Base-by-base conservation (phyloP, 1,140 invertebrate genomes). In the Telenomus remus region DNA sequence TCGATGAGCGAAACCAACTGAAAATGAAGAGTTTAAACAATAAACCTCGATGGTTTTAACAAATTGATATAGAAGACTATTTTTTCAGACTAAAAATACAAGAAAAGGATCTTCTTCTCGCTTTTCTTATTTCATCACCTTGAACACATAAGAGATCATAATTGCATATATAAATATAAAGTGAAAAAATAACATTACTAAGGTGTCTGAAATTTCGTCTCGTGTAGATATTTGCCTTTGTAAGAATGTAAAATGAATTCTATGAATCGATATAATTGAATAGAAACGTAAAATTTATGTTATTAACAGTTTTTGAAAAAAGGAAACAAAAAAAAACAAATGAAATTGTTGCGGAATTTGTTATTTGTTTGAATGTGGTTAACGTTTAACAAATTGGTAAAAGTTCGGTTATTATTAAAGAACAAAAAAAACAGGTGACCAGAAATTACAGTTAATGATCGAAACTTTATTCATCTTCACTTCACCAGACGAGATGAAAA, bases 81-180 rank as follows among this genome's bases (percentile, higher is more conserved):
- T 3, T n/a, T 39, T n/a, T 3, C 8, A 39, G 37, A 4, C 8
- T 39, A 39, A n/a, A 39, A 39, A 13, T 44, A 27, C 19, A 6
- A 27, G 19, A 27, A 27, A 27, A 27, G 11, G 1, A 7, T 7
- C 12, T 43, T 43, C 12, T 13, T 44, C 12, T 3, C 2, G 11
- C 13, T 7, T 14, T 14, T 7, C 11, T 49, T 27, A 10, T 55
- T 70, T 50, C 9, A 34, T 70, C 55, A 70, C 66, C 66, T 70
- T 70, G 66, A 35, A 5, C 43, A 46, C 0, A 6, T 68, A 59
- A 37, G 55, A 54, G 43, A 56, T 70, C 51, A 70, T 70, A 70
- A 70, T 70, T 70, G 66, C 44, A 56, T 60, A 54, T 27, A 50
- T 70, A 70, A 70, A 70, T 70, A 70, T 56, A 11, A 61, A 48